Conservation (phyloP, 1,140 invertebrate species). For the Tetraneura akinire region DNA sequence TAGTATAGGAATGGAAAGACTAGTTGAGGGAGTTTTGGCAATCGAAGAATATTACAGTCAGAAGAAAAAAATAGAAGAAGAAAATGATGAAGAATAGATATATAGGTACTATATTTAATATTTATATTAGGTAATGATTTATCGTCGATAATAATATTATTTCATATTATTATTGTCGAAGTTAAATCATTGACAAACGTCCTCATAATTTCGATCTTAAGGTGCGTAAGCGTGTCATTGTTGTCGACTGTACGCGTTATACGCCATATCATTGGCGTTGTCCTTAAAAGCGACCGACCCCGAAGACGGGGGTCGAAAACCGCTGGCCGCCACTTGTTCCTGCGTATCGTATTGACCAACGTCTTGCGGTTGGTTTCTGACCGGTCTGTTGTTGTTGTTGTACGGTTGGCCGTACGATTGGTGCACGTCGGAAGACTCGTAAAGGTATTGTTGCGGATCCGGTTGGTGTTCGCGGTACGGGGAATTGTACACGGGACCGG, state of each 20-base stretch:
- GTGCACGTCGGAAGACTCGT: conserved; percentile 8
- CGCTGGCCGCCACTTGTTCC: not conserved
- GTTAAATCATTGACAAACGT: too few species aligned
- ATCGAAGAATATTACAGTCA: too few species aligned
- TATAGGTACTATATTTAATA: too few species aligned
- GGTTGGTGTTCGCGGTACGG: conserved; percentile 62
- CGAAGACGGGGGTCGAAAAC: conserved; percentile 56
- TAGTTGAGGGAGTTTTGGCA: too few species aligned
- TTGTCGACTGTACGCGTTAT: conserved; percentile 56
- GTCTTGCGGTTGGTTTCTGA: conserved; percentile 10
- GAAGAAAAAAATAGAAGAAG: too few species aligned
- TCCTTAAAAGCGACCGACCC: conserved; percentile 43
- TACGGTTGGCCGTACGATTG: conserved; percentile 27
- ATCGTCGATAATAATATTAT: too few species aligned
- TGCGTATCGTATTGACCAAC: not conserved
- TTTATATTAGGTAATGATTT: too few species aligned
- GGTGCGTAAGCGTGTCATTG: not conserved
- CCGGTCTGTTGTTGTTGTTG: conserved; percentile 25
- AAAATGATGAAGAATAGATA: too few species aligned
- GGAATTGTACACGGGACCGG: conserved; percentile 8
- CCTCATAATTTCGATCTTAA: too few species aligned
- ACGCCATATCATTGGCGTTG: conserved; percentile 44
- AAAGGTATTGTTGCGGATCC: conserved; percentile 28
- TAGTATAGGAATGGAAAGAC: too few species aligned
- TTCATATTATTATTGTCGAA: too few species aligned